Conservation (phyloP, 2,113 vertebrate species). For the Perccottus glenii region DNA sequence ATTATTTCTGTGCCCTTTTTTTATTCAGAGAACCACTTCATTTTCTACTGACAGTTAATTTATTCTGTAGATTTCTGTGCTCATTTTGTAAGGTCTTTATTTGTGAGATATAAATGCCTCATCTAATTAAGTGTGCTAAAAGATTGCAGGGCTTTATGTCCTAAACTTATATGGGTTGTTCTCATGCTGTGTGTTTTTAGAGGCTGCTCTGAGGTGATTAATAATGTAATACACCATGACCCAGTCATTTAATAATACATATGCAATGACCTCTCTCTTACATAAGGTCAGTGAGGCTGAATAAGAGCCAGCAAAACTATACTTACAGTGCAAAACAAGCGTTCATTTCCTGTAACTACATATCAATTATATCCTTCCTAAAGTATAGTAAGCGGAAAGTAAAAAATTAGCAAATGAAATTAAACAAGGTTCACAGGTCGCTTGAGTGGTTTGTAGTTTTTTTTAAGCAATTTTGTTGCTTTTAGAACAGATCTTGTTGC, state of each 20-base stretch:
- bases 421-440: constrained; percentile 16
- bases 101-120: constrained; percentile 22
- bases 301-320: constrained; percentile 14
- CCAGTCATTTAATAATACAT: constrained; percentile 74
- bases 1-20: background rate
- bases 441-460: constrained; percentile 28
- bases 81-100: constrained; percentile 19
- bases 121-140: constrained; percentile 18
- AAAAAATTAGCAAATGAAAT: constrained; percentile 32
- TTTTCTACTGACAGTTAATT: constrained; percentile 10
- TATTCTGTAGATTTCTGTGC: background rate
- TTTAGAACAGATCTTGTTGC: constrained; percentile 57
- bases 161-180: constrained; percentile 24
- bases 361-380: constrained; percentile 17
- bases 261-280: constrained; percentile 67
- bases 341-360: background rate
- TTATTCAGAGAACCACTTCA: constrained; percentile 11
- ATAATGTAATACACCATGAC: constrained; percentile 71
- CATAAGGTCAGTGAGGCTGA: constrained; percentile 43
- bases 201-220: constrained; percentile 59
- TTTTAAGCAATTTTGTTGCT: constrained; percentile 46
- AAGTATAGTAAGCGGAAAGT: background rate
- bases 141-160: constrained; percentile 21
- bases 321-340: background rate
- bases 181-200: constrained; percentile 46